phyloP scores from a whole-genome alignment of 2,797 vertebrate genomes.

The Moxostoma hubbsi region DNA sequence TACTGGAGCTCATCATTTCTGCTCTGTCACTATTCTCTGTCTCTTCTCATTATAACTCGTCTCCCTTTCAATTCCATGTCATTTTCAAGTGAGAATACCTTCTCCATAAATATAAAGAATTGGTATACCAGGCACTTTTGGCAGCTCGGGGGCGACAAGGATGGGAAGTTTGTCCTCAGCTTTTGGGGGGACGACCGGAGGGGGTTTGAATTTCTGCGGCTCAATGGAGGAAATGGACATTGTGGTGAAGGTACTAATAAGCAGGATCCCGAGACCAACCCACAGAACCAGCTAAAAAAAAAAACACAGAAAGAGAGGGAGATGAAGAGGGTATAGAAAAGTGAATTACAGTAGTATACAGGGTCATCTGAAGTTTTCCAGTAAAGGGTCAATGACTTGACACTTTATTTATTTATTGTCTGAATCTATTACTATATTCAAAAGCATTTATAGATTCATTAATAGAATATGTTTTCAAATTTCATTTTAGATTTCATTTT shows the following conservation, averaged over 20 bases:
- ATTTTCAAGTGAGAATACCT: conserved; percentile 6
- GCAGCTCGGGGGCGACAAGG: conserved; percentile 61
- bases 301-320: conserved; percentile 2
- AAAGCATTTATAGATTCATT: no score
- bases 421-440: no score
- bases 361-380: not conserved
- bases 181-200: conserved; percentile 60
- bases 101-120: conserved; percentile 25
- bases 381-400: not conserved
- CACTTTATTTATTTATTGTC: not conserved
- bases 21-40: not conserved
- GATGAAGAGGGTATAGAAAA: not conserved
- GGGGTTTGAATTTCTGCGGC: conserved; percentile 69
- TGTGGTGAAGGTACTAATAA: conserved; percentile 93
- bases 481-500: no score
- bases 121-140: conserved; percentile 78
- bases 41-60: conserved; percentile 65
- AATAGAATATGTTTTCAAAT: no score
- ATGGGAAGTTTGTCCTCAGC: conserved; percentile 60
- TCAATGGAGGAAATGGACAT: conserved; percentile 81
- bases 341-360: not conserved
- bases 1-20: conserved; percentile 36
- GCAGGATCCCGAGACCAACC: conserved; percentile 91
- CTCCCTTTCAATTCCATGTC: not conserved
- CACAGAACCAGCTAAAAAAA: conserved; percentile 86